These are phyloP conservation scores for Centropristis striata DNA, from an alignment of 2,113 vertebrate genomes.

Conservation along the genomic window DNA sequence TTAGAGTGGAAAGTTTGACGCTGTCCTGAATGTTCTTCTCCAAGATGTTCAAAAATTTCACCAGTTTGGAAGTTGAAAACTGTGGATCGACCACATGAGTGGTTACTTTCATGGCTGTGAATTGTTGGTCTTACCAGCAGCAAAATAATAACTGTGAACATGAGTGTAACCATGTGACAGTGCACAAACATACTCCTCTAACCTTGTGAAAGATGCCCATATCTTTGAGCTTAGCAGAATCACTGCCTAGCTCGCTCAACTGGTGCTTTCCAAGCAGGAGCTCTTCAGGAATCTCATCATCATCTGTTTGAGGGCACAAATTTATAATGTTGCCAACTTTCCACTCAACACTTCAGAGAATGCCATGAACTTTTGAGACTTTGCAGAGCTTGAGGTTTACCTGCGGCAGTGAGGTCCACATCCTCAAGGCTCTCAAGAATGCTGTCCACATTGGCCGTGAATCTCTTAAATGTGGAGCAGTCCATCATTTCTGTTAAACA, in stretches of 20 bases:
- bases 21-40: slow-evolving; percentile 99
- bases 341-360: neutral
- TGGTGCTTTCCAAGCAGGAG: slow-evolving; percentile 96
- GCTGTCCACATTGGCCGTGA: slow-evolving; percentile 92
- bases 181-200: slow-evolving; percentile 30
- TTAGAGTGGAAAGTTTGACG: slow-evolving; percentile 93
- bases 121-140: neutral
- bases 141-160: neutral
- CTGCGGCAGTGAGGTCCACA: slow-evolving; percentile 93
- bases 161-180: neutral
- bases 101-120: neutral
- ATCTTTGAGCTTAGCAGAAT: slow-evolving; percentile 97
- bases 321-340: neutral
- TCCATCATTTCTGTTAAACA: slow-evolving; percentile 93
- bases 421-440: slow-evolving; percentile 97
- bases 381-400: slow-evolving; percentile 76
- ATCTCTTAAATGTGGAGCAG: slow-evolving; percentile 96
- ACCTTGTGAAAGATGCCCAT: slow-evolving; percentile 98
- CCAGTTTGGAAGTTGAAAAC: slow-evolving; percentile 94
- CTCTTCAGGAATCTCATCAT: slow-evolving; percentile 97
- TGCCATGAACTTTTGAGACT: neutral
- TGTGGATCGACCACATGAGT: slow-evolving; percentile 69
- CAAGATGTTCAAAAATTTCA: slow-evolving; percentile 94
- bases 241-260: slow-evolving; percentile 92
- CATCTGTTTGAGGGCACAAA: slow-evolving; percentile 81